Conservation (phyloP, 2,113 vertebrate genomes). For the Ciconia boyciana region DNA sequence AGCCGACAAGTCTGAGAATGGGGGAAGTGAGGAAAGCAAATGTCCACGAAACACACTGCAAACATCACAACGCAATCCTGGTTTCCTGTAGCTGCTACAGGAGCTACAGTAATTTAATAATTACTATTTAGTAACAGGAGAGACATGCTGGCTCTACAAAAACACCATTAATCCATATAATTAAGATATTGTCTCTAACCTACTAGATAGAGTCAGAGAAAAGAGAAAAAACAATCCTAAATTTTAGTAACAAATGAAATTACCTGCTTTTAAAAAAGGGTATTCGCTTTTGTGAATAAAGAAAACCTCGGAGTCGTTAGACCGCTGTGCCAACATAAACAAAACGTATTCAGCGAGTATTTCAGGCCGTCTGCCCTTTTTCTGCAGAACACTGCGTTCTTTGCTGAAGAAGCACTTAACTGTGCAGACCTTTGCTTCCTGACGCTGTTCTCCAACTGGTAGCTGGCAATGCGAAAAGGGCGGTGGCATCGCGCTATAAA, state of each 20-base stretch:
- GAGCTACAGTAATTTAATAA: neutral
- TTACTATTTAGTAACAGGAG: neutral
- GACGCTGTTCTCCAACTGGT: neutral
- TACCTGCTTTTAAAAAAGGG: neutral
- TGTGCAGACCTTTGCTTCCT: neutral
- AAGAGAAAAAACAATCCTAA: neutral
- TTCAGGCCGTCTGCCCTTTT: neutral
- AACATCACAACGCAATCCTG: neutral
- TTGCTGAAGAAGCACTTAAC: neutral
- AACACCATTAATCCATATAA: neutral
- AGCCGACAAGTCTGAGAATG: neutral
- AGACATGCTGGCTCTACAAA: neutral
- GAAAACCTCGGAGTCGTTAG: neutral
- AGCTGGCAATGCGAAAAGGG: neutral
- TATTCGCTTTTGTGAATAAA: neutral
- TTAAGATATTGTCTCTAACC: neutral
- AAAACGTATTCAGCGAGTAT: neutral
- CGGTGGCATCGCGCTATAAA: neutral
- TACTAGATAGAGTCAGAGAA: neutral
- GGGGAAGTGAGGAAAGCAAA: neutral
- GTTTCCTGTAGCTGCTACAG: neutral
- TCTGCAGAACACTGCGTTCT: neutral
- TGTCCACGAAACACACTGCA: neutral
- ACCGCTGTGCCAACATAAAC: neutral
- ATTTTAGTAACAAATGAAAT: neutral